Base-by-base conservation (phyloP, 1,140 invertebrate species). In the Solen grandis region DNA sequence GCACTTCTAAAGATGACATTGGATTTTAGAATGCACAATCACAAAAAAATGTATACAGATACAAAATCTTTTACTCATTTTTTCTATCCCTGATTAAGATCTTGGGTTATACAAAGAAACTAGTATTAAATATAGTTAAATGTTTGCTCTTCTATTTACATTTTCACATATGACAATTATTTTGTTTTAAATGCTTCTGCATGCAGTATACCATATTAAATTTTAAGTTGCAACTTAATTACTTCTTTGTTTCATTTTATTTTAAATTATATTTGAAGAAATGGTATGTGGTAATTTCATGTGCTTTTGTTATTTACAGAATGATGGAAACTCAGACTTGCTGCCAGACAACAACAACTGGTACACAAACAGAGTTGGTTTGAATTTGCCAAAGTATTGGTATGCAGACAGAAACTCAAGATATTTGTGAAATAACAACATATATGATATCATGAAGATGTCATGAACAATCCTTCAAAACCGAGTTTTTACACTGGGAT, bases 401-500 rank as follows among this genome's bases (percentile, higher is more conserved):
- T 4, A 62, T 33, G 8, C 59, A 62, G n/a, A 62, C 59, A 31
- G 5, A 27, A 55, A 19, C n/a, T n/a, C n/a, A n/a, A n/a, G n/a
- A n/a, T n/a, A n/a, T n/a, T n/a, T n/a, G n/a, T n/a, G n/a, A n/a
- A n/a, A n/a, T n/a, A n/a, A n/a, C n/a, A n/a, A n/a, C n/a, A n/a
- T n/a, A n/a, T n/a, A n/a, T n/a, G n/a, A n/a, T 50, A n/a, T n/a
- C n/a, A 41, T 60, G 70, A 74, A 41, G 70, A 74, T 74, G 57
- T 60, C 1, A 60, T 22, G 35, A 16, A 60, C 19, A 5, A 60
- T 41, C 2, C 8, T 10, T 29, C 16, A 10, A 74, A 74, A 38
- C 33, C 62, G 19, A 60, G 10, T 1, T 74, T 60, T 46, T 62
- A 74, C 31, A 74, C 70, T n/a, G 54, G 70, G 2, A 38, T 74